Percentiles rank a stretch among this genome's conserved stretches.
Conservation (phyloP, 2,113 vertebrate species). For the Crotophaga sulcirostris region DNA sequence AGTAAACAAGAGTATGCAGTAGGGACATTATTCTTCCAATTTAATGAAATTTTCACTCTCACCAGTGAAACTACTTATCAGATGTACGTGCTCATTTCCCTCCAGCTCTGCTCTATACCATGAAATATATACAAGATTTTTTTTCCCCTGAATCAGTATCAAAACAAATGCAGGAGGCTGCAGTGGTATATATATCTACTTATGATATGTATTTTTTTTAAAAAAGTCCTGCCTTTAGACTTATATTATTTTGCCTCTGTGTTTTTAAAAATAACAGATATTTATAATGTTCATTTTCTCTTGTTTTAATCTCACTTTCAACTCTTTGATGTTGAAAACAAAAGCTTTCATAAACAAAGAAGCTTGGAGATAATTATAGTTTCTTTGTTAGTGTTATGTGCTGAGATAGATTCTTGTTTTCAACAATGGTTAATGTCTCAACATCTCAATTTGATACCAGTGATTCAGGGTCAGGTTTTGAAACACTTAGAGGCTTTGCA, state of each 20-base stretch:
- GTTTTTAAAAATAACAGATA: not conserved
- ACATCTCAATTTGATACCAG: not conserved
- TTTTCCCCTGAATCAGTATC: not conserved
- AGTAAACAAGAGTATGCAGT: not conserved
- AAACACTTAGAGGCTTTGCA: not conserved
- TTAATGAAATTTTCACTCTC: not conserved
- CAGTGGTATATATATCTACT: not conserved
- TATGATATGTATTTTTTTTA: not conserved
- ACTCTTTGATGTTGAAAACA: not conserved
- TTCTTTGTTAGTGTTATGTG: not conserved
- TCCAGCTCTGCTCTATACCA: not conserved
- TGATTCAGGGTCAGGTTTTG: not conserved
- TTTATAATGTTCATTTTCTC: not conserved
- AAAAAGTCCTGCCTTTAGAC: not conserved
- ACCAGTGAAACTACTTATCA: not conserved
- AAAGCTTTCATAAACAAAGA: not conserved
- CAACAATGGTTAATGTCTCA: not conserved
- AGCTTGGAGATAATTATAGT: not conserved
- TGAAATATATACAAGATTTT: not conserved
- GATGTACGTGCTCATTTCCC: not conserved
- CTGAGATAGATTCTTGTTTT: not conserved
- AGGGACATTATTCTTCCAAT: not conserved
- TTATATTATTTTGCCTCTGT: not conserved
- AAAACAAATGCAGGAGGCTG: not conserved
- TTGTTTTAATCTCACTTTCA: not conserved